Conservation (phyloP, 2,888 invertebrate species). For the Diarsia mendica region DNA sequence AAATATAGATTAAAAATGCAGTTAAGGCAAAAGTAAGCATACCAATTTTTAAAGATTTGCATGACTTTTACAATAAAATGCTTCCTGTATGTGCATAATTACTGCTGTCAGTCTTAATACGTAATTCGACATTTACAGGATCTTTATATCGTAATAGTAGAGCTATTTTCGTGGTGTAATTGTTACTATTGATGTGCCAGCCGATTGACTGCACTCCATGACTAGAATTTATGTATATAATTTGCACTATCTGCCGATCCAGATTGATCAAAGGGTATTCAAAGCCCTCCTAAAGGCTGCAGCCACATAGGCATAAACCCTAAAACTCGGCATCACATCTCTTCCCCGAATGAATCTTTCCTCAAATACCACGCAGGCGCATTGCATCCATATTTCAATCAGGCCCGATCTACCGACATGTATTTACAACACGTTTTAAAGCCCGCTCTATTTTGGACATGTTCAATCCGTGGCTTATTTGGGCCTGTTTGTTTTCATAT, state of each 20-base stretch:
- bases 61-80: not conserved
- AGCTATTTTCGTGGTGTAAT: not conserved
- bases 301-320: conserved; percentile 47
- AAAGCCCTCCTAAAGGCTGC: not conserved
- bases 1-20: too few relatives aligned
- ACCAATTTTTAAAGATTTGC: not conserved
- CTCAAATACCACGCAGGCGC: conserved; percentile 73
- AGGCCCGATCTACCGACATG: conserved; percentile 78
- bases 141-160: not conserved
- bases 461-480: conserved; percentile 81
- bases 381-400: conserved; percentile 86
- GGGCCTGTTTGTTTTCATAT: conserved; percentile 81
- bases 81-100: not conserved
- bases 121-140: too few relatives aligned
- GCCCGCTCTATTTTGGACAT: conserved; percentile 83
- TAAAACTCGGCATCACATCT: conserved; percentile 38
- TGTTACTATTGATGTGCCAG: not conserved
- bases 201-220: not conserved
- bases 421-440: conserved; percentile 82
- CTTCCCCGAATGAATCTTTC: conserved; percentile 64
- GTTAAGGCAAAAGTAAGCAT: not conserved
- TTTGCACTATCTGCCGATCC: too few relatives aligned
- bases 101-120: too few relatives aligned
- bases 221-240: not conserved
- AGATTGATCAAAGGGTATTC: not conserved